A percentile compares a stretch with the other conserved stretches of the same genome.
Evolutionary conservation across 2,888 invertebrate species (phyloP).

Genomic region (Perizoma flavofasciatum): DNA sequence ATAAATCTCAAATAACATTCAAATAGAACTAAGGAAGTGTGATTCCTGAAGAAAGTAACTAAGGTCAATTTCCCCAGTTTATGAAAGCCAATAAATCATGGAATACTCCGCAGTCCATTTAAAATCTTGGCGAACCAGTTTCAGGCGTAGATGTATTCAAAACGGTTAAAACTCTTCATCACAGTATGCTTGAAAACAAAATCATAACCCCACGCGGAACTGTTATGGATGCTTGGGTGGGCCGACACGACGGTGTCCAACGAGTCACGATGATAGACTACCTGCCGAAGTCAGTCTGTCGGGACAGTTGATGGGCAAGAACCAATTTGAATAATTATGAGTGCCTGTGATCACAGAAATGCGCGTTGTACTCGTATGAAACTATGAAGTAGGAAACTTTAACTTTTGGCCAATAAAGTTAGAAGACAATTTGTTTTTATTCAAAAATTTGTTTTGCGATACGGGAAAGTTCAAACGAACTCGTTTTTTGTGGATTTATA

Average conservation of each 20-base stretch:
- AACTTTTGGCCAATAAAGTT: no score
- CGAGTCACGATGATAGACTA: conserved; percentile 69
- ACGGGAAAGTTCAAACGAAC: no score
- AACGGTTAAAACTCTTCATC: conserved; percentile 26
- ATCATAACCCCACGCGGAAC: conserved; percentile 31
- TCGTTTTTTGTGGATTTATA: not conserved
- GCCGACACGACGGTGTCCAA: conserved; percentile 59
- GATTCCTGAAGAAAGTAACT: no score
- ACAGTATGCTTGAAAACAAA: conserved; percentile 25
- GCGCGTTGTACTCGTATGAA: no score
- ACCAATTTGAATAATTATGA: conserved; percentile 43
- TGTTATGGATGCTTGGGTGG: conserved; percentile 63
- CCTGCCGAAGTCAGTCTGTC: conserved; percentile 50
- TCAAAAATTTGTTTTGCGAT: no score
- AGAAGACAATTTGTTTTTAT: no score
- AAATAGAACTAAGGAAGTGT: no score
- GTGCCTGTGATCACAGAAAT: conserved; percentile 13
- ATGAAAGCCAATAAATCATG: not conserved
- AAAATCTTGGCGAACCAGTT: conserved; percentile 9
- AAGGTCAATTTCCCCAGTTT: not conserved
- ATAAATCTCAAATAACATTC: no score
- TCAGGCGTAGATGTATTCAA: conserved; percentile 6
- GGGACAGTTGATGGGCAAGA: conserved; percentile 38
- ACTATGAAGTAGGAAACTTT: no score
- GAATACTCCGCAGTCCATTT: conserved; percentile 3